A percentile compares a stretch with the other conserved stretches of the same genome.
Evolutionary conservation across 1,140 invertebrate genomes (phyloP).

Genomic region (Eurosta solidaginis): DNA sequence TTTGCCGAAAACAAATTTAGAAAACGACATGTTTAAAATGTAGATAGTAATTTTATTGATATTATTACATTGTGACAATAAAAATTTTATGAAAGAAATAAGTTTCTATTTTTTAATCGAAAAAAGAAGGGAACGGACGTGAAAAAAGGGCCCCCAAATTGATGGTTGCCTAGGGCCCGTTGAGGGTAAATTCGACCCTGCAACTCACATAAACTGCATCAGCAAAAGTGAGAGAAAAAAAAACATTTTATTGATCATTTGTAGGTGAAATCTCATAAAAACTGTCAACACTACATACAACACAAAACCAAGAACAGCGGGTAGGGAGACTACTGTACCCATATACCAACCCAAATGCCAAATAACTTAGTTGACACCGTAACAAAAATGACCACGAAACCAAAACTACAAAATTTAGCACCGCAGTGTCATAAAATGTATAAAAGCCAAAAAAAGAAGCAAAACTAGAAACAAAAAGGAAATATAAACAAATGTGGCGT

Average conservation of each 20-base stretch:
- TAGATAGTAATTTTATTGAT: too few species aligned
- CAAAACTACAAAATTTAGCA: not conserved
- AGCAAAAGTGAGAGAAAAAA: conserved; percentile 3
- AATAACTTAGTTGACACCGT: not conserved
- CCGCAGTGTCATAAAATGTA: not conserved
- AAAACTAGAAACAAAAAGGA: not conserved
- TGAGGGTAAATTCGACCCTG: not conserved
- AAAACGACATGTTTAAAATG: too few species aligned
- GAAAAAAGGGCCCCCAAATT: too few species aligned
- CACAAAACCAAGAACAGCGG: not conserved
- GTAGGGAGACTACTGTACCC: not conserved
- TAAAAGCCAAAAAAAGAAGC: not conserved
- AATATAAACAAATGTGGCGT: too few species aligned
- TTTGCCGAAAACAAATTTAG: too few species aligned
- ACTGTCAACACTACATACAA: not conserved
- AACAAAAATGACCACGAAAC: conserved; percentile 9
- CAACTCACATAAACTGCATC: not conserved
- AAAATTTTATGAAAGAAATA: too few species aligned
- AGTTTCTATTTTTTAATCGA: too few species aligned
- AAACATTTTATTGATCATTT: not conserved
- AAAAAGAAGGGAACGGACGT: too few species aligned
- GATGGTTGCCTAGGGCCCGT: too few species aligned
- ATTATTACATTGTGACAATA: too few species aligned
- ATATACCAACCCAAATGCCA: not conserved
- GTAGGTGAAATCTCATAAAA: not conserved